Percentiles rank a stretch among this genome's conserved stretches.
Evolutionary conservation across 2,113 vertebrate species (phyloP).

Genomic region (Typhlomys cinereus): DNA sequence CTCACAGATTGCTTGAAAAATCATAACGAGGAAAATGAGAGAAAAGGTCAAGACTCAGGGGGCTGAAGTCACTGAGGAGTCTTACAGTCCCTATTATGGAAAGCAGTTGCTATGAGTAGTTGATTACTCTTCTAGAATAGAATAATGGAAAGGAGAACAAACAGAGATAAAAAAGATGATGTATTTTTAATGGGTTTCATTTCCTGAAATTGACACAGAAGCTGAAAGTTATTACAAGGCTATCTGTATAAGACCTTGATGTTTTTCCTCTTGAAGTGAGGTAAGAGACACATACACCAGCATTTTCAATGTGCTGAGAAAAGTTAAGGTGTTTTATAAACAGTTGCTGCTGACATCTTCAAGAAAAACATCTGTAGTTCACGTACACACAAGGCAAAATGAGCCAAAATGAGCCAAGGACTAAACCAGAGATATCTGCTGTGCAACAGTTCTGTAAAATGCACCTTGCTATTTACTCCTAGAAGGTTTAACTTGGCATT

Average conservation of each 20-base stretch:
- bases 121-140: not conserved
- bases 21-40: constrained; percentile 7
- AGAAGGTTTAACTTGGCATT: not conserved
- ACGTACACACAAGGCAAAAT: not conserved
- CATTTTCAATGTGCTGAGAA: not conserved
- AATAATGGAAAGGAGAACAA: not conserved
- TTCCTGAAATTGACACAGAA: not conserved
- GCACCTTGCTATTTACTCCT: not conserved
- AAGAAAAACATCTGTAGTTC: not conserved
- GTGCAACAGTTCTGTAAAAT: not conserved
- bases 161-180: not conserved
- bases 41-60: not conserved
- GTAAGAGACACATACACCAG: not conserved
- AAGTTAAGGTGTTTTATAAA: not conserved
- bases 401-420: too few relatives aligned
- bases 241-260: not conserved
- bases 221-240: not conserved
- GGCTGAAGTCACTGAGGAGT: not conserved
- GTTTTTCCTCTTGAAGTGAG: not conserved
- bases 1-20: constrained; percentile 22
- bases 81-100: not conserved
- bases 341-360: not conserved
- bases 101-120: not conserved
- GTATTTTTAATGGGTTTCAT: not conserved
- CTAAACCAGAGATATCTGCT: not conserved